phyloP scores from a whole-genome alignment of 2,797 vertebrate species.

The Anabas testudineus region DNA sequence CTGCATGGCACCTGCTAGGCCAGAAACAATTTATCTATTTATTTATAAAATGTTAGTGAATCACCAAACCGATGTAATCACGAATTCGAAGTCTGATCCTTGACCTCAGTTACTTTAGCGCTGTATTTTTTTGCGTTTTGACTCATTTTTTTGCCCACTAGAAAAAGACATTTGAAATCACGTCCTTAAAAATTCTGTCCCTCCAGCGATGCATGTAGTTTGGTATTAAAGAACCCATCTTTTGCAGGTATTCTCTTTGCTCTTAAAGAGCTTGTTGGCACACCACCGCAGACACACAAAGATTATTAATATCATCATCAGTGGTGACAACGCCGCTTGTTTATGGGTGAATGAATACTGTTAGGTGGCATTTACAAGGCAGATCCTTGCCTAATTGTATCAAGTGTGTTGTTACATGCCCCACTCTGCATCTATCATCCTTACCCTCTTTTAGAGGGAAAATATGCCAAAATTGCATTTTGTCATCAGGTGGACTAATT shows the following conservation, averaged over 20 bases:
- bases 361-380: slow-evolving; percentile 46
- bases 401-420: slow-evolving; percentile 31
- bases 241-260: slow-evolving; percentile 8
- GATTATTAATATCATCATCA: slow-evolving; percentile 47
- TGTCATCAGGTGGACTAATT: slow-evolving; percentile 62
- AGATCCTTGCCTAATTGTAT: slow-evolving; percentile 49
- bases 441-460: slow-evolving; percentile 43
- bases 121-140: neutral
- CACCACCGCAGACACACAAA: slow-evolving; percentile 33
- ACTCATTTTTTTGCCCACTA: slow-evolving; percentile 6
- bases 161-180: neutral
- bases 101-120: neutral
- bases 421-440: slow-evolving; percentile 45
- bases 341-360: slow-evolving; percentile 38
- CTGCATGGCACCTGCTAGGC: neutral
- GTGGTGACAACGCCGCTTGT: slow-evolving; percentile 36
- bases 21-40: neutral
- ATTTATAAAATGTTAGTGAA: neutral
- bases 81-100: slow-evolving; percentile 7
- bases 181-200: neutral
- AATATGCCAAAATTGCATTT: slow-evolving; percentile 49
- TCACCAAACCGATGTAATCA: slow-evolving; percentile 18
- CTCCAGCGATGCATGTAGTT: neutral
- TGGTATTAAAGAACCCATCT: slow-evolving; percentile 6
- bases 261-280: slow-evolving; percentile 17